A percentile compares a stretch with the other conserved stretches of the same genome.
phyloP scores from a whole-genome alignment of 2,113 vertebrate genomes.

The Ameiurus melas region DNA sequence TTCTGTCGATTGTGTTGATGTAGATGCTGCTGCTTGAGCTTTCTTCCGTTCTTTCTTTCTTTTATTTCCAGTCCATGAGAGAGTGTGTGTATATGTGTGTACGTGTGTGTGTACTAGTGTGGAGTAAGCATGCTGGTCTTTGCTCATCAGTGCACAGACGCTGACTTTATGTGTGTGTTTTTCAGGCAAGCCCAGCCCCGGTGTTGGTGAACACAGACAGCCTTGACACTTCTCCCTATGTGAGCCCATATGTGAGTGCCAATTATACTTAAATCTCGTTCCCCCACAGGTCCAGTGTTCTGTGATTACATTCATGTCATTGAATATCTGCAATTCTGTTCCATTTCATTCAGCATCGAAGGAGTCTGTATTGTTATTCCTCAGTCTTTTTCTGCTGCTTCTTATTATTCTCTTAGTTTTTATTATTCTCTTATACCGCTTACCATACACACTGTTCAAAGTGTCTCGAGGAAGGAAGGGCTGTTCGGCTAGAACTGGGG shows the following conservation, averaged over 20 bases:
- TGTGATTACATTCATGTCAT: neutral
- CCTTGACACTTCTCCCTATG: constrained; percentile 87
- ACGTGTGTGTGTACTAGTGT: neutral
- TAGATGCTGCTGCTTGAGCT: constrained; percentile 5
- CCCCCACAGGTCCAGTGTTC: neutral
- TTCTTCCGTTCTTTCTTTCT: neutral
- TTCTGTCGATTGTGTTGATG: neutral
- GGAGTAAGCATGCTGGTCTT: neutral
- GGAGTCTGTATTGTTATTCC: neutral
- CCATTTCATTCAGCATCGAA: neutral
- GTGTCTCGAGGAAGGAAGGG: too few species aligned
- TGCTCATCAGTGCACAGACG: neutral
- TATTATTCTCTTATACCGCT: too few species aligned
- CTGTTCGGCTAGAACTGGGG: neutral
- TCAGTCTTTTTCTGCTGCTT: neutral
- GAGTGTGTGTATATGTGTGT: neutral
- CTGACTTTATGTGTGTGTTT: constrained; percentile 54
- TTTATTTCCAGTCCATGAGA: constrained; percentile 1
- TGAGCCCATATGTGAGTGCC: constrained; percentile 92
- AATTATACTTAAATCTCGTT: neutral
- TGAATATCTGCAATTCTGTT: neutral
- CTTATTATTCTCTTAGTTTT: too few species aligned
- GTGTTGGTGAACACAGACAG: constrained; percentile 94
- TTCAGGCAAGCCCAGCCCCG: constrained; percentile 94
- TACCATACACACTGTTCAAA: neutral